Evolutionary conservation across 2,888 invertebrate species (phyloP).

Genomic region (Cephus pulcher): DNA sequence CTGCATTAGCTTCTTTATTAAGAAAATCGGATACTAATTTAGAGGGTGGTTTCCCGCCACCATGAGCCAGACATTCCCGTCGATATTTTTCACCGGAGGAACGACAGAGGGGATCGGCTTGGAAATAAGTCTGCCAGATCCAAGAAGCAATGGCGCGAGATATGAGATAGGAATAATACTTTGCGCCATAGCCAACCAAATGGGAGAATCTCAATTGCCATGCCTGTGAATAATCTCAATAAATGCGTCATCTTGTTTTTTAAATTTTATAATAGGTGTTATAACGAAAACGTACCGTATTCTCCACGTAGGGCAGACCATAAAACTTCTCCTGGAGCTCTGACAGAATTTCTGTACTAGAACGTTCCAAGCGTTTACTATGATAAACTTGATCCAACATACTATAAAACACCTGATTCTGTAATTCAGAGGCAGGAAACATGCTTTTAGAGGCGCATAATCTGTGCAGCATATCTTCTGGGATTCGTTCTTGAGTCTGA

Average conservation of each 20-base stretch:
- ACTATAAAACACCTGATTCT: slow-evolving; percentile 92
- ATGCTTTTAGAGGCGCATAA: slow-evolving; percentile 88
- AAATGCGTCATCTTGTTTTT: background rate
- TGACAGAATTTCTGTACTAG: slow-evolving; percentile 80
- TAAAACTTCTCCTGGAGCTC: slow-evolving; percentile 86
- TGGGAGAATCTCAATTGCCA: slow-evolving; percentile 98
- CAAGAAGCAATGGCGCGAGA: slow-evolving; percentile 93
- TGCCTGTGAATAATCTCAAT: slow-evolving; percentile 70
- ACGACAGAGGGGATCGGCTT: slow-evolving; percentile 80
- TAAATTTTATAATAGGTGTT: background rate
- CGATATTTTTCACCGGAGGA: slow-evolving; percentile 84
- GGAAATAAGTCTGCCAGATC: slow-evolving; percentile 92
- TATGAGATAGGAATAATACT: slow-evolving; percentile 97
- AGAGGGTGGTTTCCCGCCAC: slow-evolving; percentile 88
- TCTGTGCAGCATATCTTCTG: slow-evolving; percentile 81
- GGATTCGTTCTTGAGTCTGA: slow-evolving; percentile 86
- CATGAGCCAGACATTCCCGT: slow-evolving; percentile 82
- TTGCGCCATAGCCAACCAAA: slow-evolving; percentile 97
- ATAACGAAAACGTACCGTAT: slow-evolving; percentile 74
- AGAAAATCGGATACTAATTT: slow-evolving; percentile 84
- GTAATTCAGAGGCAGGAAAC: slow-evolving; percentile 90
- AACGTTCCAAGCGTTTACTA: slow-evolving; percentile 69
- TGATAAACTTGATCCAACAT: slow-evolving; percentile 93
- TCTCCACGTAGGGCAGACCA: slow-evolving; percentile 85
- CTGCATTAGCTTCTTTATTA: slow-evolving; percentile 80